A percentile compares a stretch with the other conserved stretches of the same genome.
phyloP scores from a whole-genome alignment of 53 echinoderm and acorn worm genomes.

The Antedon mediterranea region DNA sequence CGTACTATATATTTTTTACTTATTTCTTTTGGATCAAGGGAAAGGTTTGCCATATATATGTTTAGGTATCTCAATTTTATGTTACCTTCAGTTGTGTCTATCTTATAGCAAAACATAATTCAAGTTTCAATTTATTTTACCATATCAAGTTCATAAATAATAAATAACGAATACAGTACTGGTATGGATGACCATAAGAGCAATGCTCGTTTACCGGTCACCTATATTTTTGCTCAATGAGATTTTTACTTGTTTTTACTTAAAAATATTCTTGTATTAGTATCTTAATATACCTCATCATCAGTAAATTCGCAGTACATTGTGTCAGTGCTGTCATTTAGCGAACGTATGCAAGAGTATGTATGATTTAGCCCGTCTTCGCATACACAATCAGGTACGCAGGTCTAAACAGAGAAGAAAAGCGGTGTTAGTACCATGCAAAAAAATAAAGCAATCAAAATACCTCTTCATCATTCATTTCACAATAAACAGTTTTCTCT shows the following conservation, averaged over 20 bases:
- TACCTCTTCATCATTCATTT: slow-evolving; percentile 35
- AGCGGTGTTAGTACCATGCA: not conserved
- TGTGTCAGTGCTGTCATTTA: slow-evolving; percentile 19
- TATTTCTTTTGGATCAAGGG: too few relatives aligned
- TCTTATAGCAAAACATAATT: too few relatives aligned
- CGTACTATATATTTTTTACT: too few relatives aligned
- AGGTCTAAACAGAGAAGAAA: slow-evolving; percentile 34
- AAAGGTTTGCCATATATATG: too few relatives aligned
- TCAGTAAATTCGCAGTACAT: slow-evolving; percentile 84
- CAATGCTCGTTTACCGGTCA: too few relatives aligned
- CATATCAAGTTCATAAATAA: too few relatives aligned
- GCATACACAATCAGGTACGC: slow-evolving; percentile 79
- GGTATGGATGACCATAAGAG: too few relatives aligned
- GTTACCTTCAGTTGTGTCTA: too few relatives aligned
- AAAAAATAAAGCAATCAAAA: not conserved
- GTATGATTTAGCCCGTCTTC: slow-evolving; percentile 89
- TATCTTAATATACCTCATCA: slow-evolving; percentile 44
- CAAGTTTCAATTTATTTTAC: too few relatives aligned
- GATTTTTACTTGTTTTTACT: not conserved
- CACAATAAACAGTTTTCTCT: slow-evolving; percentile 28
- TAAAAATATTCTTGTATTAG: not conserved
- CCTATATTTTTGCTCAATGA: too few relatives aligned
- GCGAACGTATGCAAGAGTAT: slow-evolving; percentile 49
- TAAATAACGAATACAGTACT: too few relatives aligned
- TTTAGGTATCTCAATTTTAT: too few relatives aligned